Conservation (phyloP, 1,140 invertebrate species). For the Aphelenchoides fujianensis region DNA sequence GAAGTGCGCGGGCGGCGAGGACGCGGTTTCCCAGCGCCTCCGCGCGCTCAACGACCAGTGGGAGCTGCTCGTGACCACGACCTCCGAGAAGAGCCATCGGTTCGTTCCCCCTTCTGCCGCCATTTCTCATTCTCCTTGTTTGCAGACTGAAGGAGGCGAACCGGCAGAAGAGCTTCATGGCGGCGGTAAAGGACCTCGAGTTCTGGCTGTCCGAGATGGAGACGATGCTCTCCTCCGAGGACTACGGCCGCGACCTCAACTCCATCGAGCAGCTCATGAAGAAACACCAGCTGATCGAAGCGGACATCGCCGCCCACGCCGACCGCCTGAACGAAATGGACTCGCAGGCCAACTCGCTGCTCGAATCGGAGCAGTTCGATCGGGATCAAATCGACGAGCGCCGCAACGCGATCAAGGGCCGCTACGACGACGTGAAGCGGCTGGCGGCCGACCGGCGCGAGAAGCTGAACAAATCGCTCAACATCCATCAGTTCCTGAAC, state of each 20-base stretch:
- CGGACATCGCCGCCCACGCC: slow-evolving; percentile 84
- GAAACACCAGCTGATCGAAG: slow-evolving; percentile 90
- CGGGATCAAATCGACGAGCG: slow-evolving; percentile 86
- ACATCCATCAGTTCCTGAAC: slow-evolving; percentile 96
- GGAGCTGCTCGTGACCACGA: slow-evolving; percentile 95
- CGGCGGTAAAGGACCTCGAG: slow-evolving; percentile 97
- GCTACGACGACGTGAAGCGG: slow-evolving; percentile 71
- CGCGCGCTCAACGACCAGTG: slow-evolving; percentile 95
- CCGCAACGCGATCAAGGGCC: slow-evolving; percentile 82
- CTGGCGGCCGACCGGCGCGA: slow-evolving; percentile 76
- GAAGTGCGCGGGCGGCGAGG: slow-evolving; percentile 67
- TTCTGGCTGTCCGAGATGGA: slow-evolving; percentile 99
- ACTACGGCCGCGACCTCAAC: slow-evolving; percentile 93
- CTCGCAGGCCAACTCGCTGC: slow-evolving; percentile 83
- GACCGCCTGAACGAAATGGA: slow-evolving; percentile 90
- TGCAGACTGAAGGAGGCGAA: slow-evolving; percentile 97
- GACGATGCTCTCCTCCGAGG: slow-evolving; percentile 86
- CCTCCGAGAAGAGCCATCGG: slow-evolving; percentile 83
- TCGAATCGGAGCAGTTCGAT: slow-evolving; percentile 91
- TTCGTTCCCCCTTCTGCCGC: slow-evolving; percentile 1
- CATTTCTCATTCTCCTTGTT: too few species aligned
- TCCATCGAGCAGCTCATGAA: slow-evolving; percentile 95
- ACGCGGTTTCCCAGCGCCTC: slow-evolving; percentile 70
- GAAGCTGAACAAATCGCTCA: slow-evolving; percentile 87
- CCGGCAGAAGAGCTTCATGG: slow-evolving; percentile 96